phyloP scores from a whole-genome alignment of 2,888 invertebrate species.

The Cantharis rustica region DNA sequence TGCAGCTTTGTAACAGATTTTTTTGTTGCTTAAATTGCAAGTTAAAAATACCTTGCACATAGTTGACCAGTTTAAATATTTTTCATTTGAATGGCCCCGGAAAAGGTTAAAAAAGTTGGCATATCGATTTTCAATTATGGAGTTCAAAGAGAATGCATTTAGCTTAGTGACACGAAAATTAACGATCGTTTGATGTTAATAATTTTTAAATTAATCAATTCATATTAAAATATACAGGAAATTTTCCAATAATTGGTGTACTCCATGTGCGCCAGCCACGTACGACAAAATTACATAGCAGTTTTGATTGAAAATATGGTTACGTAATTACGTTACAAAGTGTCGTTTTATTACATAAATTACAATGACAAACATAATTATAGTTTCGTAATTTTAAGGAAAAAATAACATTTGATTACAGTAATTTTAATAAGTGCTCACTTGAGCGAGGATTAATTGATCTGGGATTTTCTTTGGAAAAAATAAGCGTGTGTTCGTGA shows the following conservation, averaged over 20 bases:
- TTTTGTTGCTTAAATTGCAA: background rate
- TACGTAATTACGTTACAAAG: background rate
- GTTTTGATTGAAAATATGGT: background rate
- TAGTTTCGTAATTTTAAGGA: background rate
- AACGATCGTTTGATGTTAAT: background rate
- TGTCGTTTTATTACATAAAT: background rate
- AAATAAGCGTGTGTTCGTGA: background rate
- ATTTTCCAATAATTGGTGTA: background rate
- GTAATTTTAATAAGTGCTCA: background rate
- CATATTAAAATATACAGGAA: background rate
- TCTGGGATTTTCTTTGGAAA: background rate
- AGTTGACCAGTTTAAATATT: background rate
- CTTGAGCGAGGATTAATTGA: background rate
- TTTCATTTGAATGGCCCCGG: background rate
- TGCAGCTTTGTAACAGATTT: background rate
- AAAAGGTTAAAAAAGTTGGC: background rate
- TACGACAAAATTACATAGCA: background rate
- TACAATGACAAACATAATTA: background rate
- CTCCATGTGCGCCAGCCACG: background rate
- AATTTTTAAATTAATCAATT: background rate
- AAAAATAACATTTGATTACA: background rate
- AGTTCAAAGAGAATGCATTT: background rate
- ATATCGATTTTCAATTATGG: background rate
- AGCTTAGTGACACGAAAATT: background rate
- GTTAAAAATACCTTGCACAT: background rate